These are phyloP conservation scores for Artibeus lituratus DNA, from an alignment of 2,797 vertebrate genomes.

Conservation along the genomic window DNA sequence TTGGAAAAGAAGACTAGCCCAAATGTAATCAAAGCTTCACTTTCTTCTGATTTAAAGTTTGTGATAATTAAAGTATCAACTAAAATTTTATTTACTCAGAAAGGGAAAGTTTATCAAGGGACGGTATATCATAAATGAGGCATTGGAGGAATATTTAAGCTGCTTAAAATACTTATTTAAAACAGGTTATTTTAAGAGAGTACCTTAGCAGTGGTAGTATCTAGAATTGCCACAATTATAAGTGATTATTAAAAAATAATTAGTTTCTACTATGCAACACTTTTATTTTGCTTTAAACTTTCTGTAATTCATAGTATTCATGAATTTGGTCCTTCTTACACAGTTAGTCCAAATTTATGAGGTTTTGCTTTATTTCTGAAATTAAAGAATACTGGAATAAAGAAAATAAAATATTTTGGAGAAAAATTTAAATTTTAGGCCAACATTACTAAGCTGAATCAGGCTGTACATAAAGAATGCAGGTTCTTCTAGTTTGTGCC, in stretches of 20 bases:
- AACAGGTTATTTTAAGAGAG: background rate
- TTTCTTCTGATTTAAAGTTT: slow-evolving; percentile 39
- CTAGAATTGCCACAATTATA: background rate
- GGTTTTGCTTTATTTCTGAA: slow-evolving; percentile 32
- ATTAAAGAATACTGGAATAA: slow-evolving; percentile 18
- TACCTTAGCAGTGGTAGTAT: background rate
- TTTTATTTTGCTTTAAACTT: slow-evolving; percentile 43
- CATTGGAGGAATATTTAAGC: background rate
- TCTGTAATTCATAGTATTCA: background rate
- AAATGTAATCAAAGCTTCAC: slow-evolving; percentile 25
- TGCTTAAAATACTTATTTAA: slow-evolving; percentile 24
- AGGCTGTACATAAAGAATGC: background rate
- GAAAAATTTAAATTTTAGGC: background rate
- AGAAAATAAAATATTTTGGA: slow-evolving; percentile 14
- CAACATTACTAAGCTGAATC: background rate
- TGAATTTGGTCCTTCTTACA: background rate
- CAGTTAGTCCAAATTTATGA: background rate
- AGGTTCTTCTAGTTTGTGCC: background rate
- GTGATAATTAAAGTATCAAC: background rate
- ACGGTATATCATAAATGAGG: background rate
- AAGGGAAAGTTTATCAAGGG: slow-evolving; percentile 6
- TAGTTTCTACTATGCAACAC: background rate
- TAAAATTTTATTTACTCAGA: slow-evolving; percentile 30
- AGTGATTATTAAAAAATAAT: slow-evolving; percentile 24
- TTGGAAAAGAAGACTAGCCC: background rate